These are phyloP conservation scores for Smutsia gigantea DNA, from an alignment of 2,797 vertebrate species.

Conservation along the genomic window DNA sequence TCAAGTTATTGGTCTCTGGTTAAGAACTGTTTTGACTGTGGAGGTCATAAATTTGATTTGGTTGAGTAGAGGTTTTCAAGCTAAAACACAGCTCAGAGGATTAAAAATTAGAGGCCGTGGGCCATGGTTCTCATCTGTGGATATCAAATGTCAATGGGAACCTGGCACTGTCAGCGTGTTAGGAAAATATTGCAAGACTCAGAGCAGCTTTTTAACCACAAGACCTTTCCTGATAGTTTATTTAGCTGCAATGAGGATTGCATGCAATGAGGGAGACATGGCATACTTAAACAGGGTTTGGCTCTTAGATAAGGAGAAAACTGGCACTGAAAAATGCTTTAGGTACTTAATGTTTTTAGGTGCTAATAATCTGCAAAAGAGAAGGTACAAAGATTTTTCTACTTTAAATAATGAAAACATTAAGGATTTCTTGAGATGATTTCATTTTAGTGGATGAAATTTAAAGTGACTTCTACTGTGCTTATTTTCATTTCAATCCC, in stretches of 20 bases:
- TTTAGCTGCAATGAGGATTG: neutral
- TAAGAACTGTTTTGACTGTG: neutral
- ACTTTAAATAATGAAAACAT: neutral
- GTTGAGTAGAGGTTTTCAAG: neutral
- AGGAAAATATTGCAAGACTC: neutral
- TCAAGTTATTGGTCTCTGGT: neutral
- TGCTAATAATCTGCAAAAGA: neutral
- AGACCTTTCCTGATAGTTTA: neutral
- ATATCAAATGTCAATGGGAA: neutral
- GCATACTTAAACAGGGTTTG: neutral
- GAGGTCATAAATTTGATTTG: neutral
- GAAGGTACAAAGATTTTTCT: neutral
- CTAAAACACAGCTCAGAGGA: neutral
- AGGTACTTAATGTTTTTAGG: neutral
- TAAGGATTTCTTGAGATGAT: neutral
- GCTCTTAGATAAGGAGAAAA: slow-evolving; percentile 17
- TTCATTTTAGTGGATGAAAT: neutral
- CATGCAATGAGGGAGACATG: neutral
- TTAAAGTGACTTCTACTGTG: neutral
- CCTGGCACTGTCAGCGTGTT: neutral
- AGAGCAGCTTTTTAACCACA: slow-evolving; percentile 41
- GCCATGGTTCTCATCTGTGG: neutral
- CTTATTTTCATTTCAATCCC: neutral
- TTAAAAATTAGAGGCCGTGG: slow-evolving; percentile 3
- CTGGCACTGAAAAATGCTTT: neutral